Base-by-base conservation (phyloP, 2,113 vertebrate genomes). In the Bucco capensis region DNA sequence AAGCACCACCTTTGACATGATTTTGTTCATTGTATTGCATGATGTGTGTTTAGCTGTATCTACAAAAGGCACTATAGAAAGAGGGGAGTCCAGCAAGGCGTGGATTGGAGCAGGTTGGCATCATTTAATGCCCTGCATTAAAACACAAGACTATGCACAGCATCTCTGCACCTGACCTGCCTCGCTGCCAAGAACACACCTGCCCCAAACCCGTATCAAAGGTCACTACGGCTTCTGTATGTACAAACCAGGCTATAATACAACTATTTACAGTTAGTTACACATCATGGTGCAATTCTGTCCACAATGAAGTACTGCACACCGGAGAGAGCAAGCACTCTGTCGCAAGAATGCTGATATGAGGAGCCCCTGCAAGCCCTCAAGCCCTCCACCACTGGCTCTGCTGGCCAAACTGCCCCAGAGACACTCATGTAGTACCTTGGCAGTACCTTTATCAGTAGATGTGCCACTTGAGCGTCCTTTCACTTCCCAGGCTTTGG, bases 181-280 rank as follows among this genome's bases (percentile, higher is more conserved):
- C 96, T 86, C 75, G 17, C 93, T 96, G 93, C 95, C n/a, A 86
- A 83, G 81, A 96, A 95, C 95, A 96, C 94, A 94, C 96, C 95
- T 95, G 95, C 86, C 96, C 94, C 95, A 97, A 96, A 97, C 94
- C 97, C 76, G 62, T 97, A 96, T 83, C 96, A 91, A 97, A 97
- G 96, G 93, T 97, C 96, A 95, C 93, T 95, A 94, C 85, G 23
- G 93, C 95, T 97, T 70, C 92, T 54, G 33, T 75, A 92, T 87
- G 83, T 96, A 97, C 96, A 91, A 88, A 83, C 76, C 64, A 47
- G 76, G 31, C 79, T 87, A 93, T 79, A 90, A 83, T 77, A 96
- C 88, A 94, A 38, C 33, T 97, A 83, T 96, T 94, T 96, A 97
- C 90, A 97, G 77, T 46, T 72, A 92, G 65, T 95, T 96, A 94